phyloP scores from a whole-genome alignment of 1,140 invertebrate genomes.

The Drosophila sproati region DNA sequence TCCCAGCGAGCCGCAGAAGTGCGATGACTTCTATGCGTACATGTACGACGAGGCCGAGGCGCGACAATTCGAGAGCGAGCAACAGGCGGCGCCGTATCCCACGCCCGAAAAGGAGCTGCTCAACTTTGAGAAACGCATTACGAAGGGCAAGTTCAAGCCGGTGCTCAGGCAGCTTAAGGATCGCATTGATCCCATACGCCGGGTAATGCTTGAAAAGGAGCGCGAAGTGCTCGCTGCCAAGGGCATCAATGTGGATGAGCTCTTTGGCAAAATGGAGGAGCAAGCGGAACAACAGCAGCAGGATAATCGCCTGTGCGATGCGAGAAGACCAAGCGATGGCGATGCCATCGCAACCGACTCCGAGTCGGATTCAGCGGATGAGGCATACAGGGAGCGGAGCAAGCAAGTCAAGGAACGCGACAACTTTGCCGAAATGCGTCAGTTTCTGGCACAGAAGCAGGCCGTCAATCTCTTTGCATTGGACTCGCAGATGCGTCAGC shows the following conservation, averaged over 20 bases:
- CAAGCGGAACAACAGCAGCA: slow-evolving; percentile 29
- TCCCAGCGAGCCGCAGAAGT: slow-evolving; percentile 58
- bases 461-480: slow-evolving; percentile 75
- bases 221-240: slow-evolving; percentile 75
- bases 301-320: slow-evolving; percentile 62
- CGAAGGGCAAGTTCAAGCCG: slow-evolving; percentile 76
- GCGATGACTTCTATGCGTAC: slow-evolving; percentile 81
- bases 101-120: slow-evolving; percentile 74
- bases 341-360: slow-evolving; percentile 39
- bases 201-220: slow-evolving; percentile 82
- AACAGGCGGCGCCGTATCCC: slow-evolving; percentile 62
- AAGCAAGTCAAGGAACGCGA: slow-evolving; percentile 79
- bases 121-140: slow-evolving; percentile 80
- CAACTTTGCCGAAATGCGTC: slow-evolving; percentile 82
- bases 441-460: slow-evolving; percentile 80
- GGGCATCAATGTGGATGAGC: slow-evolving; percentile 80
- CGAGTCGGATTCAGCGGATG: slow-evolving; percentile 67
- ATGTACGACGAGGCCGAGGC: slow-evolving; percentile 81
- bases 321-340: slow-evolving; percentile 9
- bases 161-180: slow-evolving; percentile 79
- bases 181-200: slow-evolving; percentile 81
- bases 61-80: slow-evolving; percentile 54
- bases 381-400: slow-evolving; percentile 51
- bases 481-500: slow-evolving; percentile 57
- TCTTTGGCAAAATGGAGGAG: slow-evolving; percentile 64